Evolutionary conservation across 2,888 invertebrate genomes (phyloP), one percentile per base, ranked within the genome.

Genomic region (Drosophila mimica): DNA sequence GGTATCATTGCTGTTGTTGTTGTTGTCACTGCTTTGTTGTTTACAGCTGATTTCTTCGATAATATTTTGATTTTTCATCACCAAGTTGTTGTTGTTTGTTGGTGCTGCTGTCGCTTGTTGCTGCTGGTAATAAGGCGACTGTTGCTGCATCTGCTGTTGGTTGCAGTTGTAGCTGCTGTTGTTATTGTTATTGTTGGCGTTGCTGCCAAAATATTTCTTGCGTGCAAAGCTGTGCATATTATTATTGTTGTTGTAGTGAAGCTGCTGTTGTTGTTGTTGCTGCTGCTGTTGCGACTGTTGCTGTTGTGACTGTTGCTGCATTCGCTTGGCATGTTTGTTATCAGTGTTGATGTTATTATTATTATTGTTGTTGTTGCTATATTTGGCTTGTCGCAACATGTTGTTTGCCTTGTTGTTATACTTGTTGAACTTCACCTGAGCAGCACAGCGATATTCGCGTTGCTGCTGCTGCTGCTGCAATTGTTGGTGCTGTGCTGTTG

Each of bases 11-110:
- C 52, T 80, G 43, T 28, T 62, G 51, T n/a, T 70, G 62, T n/a
- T 73, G 57, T 66, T 67, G 48, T 36, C 67, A 46, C 70, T 65
- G 54, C 57, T 70, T 57, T 31, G 61, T 5, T 33, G n/a, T 25
- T 78, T 78, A 61, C 63, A 46, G 40, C 57, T 67, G 5, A 36
- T 48, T 30, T 78, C 79, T 15, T 58, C 72, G 36, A 57, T 49
- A 20, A 75, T 68, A 60, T 88, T 88, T 74, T 88, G 82, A 75
- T 91, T 89, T 65, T 91, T 88, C 25, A 79, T 76, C 20, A 75
- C 15, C 31, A 61, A 43, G 62, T 73, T 83, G 25, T 83, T 88
- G 64, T 25, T 25, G 65, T 56, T 75, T 57, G 56, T 13, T 56
- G 57, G 40, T 52, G 59, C 36, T 66, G 58, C 31, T 59, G 70